Evolutionary conservation across 2,888 invertebrate species (phyloP), one percentile per base, ranked within the genome.

Genomic region (Drosophila neotestacea): DNA sequence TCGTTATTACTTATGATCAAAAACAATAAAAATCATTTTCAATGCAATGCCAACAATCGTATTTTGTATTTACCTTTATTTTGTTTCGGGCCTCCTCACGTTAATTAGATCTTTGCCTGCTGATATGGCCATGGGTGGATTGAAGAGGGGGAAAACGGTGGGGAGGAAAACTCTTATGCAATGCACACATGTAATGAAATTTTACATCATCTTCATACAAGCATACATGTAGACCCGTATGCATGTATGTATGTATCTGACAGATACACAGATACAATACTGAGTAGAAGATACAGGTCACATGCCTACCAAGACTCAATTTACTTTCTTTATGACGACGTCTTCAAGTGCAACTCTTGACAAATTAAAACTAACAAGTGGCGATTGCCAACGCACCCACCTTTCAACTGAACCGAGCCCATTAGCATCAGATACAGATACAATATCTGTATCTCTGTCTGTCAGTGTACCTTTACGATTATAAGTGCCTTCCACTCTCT

Each of bases 261-360:
- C 39, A 66, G 58, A 61, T 62, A 56, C 70, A 41, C 47, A 41
- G 38, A 16, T 39, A 41, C 56, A 56, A 22, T 55, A 39, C 46
- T 41, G 46, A 38, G 46, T 52, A 56, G 50, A 50, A 56, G 66
- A 48, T 39, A 28, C 56, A 51, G 47, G 58, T 70, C 70, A 56
- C 63, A 70, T 60, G 16, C 50, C 55, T 47, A 55, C 54, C 59
- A 63, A 76, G 65, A 73, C 68, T 81, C 89, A 83, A 86, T 86
- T 88, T 68, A 83, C 83, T 83, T 83, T 83, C 89, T 77, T 58
- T 60, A 48, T 32, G 41, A 48, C 47, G 42, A 38, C 46, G 34
- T 51, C 70, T 67, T 85, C 88, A 87, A 85, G 84, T 89, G 88
- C 89, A 85, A 85, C 84, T 89, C 84, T 85, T 85, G 79, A 85